These are phyloP conservation scores for Euphonia xanthogaster DNA, from an alignment of 2,797 vertebrate genomes.

Conservation along the genomic window DNA sequence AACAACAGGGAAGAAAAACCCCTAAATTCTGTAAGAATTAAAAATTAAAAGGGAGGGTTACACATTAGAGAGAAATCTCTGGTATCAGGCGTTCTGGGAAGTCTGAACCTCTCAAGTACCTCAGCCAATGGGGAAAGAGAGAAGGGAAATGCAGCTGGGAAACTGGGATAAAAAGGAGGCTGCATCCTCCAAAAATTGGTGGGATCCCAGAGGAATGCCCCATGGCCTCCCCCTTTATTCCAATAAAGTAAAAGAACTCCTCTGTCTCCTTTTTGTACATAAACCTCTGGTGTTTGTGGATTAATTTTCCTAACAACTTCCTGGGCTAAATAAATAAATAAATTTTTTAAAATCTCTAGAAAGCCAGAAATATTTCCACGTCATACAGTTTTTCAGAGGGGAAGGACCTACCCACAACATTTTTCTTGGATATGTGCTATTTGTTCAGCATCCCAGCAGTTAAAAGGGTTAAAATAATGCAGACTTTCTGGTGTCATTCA, in stretches of 20 bases:
- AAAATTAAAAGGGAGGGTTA: neutral
- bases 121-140: neutral
- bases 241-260: neutral
- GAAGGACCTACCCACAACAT: neutral
- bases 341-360: neutral
- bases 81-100: neutral
- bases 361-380: neutral
- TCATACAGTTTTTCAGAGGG: neutral
- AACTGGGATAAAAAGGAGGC: neutral
- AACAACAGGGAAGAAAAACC: neutral
- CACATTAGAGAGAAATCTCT: neutral
- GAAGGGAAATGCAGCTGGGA: accelerated
- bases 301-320: neutral
- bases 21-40: neutral
- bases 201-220: neutral
- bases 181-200: neutral
- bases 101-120: neutral
- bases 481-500: neutral
- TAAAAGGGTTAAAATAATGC: neutral
- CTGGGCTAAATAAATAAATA: neutral
- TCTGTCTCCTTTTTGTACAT: neutral
- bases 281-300: neutral
- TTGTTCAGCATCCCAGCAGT: neutral
- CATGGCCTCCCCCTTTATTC: neutral
- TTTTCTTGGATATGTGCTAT: neutral